Evolutionary conservation across 35 echinoderm and acorn worm species (phyloP), one percentile per base, ranked within the genome.

Genomic region (Apostichopus japonicus): DNA sequence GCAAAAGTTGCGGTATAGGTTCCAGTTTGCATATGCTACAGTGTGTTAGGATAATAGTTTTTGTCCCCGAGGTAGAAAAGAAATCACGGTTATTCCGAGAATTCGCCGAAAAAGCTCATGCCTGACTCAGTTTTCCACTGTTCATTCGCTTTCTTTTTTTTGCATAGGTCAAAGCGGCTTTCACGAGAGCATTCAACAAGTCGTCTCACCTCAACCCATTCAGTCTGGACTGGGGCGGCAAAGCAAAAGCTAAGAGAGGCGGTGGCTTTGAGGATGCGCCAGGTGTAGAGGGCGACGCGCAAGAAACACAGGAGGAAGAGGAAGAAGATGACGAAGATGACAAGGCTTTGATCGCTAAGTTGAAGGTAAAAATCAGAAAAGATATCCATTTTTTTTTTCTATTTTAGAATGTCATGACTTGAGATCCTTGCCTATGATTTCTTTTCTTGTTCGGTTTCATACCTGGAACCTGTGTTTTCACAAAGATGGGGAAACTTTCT

Each of bases 111-210:
- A n/a, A n/a, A n/a, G n/a, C n/a, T n/a, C n/a, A n/a, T n/a, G n/a
- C n/a, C n/a, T n/a, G n/a, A n/a, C n/a, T n/a, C 33, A 44, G 33
- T 44, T 44, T 44, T 44, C 33, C 33, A 44, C 57, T n/a, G 71
- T 19, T 75, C 21, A 7, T 75, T n/a, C 0, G 15, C n/a, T 75
- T 75, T 21, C 15, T 15, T 75, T 75, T 80, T 17, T 75, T 80
- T 17, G 5, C 56, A 8, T 56, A 84, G 80, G 80, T 84, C 44
- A 84, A 84, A 54, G 52, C 80, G 56, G 80, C 80, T 56, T 84
- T 84, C 52, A 84, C 80, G 8, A 84, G 80, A 19, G 22, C 80
- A 56, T 84, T 84, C 81, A 84, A 84, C 81, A 84, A 84, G 54
- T 17, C 81, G 10, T 84, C 56, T 6, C 81, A 84, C 81, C 56